phyloP scores from a whole-genome alignment of 2,113 vertebrate genomes.

The Mobula birostris region DNA sequence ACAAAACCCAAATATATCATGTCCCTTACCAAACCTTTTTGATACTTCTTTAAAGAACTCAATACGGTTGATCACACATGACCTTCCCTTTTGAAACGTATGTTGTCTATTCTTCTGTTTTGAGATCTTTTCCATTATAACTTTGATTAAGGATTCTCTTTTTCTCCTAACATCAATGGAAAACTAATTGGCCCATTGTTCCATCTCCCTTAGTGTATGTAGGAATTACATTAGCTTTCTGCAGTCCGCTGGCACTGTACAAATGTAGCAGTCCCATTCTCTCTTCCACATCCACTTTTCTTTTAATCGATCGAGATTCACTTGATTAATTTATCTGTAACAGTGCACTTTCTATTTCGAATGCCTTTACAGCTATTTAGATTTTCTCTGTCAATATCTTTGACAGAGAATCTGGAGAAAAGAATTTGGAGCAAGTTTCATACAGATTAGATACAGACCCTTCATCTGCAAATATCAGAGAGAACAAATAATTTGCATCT shows the following conservation, averaged over 20 bases:
- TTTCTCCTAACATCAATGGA: not conserved
- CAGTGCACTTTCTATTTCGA: not conserved
- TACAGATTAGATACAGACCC: too few relatives aligned
- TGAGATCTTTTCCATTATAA: not conserved
- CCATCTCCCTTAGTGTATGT: not conserved
- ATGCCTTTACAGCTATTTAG: not conserved
- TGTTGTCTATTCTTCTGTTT: not conserved
- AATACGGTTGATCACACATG: not conserved
- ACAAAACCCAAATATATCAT: not conserved
- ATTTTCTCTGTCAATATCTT: not conserved
- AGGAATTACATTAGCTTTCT: not conserved
- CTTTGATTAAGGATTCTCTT: not conserved
- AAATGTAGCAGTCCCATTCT: not conserved
- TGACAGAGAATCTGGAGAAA: too few relatives aligned
- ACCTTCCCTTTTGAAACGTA: not conserved
- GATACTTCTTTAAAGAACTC: not conserved
- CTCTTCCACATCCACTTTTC: not conserved
- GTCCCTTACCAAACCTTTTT: not conserved
- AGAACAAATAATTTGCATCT: not conserved
- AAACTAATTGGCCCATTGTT: not conserved
- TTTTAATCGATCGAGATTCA: not conserved
- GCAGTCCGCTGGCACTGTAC: too few relatives aligned
- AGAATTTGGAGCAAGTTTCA: too few relatives aligned
- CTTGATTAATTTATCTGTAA: not conserved
- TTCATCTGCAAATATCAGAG: too few relatives aligned